Conservation (phyloP, 2,888 invertebrate species). For the Tiphia femorata region DNA sequence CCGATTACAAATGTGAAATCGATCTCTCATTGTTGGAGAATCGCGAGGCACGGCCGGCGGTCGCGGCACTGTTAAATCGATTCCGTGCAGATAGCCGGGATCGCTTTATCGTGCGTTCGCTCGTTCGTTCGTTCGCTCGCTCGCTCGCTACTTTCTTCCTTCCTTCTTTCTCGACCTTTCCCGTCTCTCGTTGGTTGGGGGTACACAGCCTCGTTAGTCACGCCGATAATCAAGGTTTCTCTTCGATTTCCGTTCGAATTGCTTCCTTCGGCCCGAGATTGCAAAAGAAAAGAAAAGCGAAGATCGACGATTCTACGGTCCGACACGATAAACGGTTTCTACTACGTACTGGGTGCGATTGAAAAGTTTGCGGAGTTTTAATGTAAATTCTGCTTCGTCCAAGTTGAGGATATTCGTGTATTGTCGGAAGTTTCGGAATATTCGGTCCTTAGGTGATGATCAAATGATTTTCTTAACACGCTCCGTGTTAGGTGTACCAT, state of each 20-base stretch:
- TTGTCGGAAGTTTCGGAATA: too few relatives aligned
- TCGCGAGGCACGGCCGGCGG: conserved; percentile 42
- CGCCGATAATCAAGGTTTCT: conserved; percentile 58
- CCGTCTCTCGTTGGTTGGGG: too few relatives aligned
- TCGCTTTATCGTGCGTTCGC: conserved; percentile 38
- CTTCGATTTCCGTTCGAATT: conserved; percentile 52
- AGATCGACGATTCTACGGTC: conserved; percentile 11
- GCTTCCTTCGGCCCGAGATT: conserved; percentile 33
- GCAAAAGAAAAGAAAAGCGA: conserved; percentile 17
- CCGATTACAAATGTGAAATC: conserved; percentile 60
- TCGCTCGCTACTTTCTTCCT: conserved; percentile 42
- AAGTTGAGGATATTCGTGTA: too few relatives aligned
- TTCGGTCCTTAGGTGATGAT: too few relatives aligned
- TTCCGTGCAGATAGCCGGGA: conserved; percentile 52
- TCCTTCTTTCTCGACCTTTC: too few relatives aligned
- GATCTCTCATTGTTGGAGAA: conserved; percentile 57
- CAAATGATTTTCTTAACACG: too few relatives aligned
- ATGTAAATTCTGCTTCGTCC: too few relatives aligned
- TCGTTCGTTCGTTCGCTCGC: conserved; percentile 41
- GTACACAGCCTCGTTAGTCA: conserved; percentile 59
- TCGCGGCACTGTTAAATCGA: conserved; percentile 53
- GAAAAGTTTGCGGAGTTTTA: too few relatives aligned
- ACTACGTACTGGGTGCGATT: too few relatives aligned
- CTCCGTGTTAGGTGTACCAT: too few relatives aligned
- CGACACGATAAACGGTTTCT: conserved; percentile 1